Conservation (phyloP, 2,888 invertebrate species). For the Embidobia sp. region DNA sequence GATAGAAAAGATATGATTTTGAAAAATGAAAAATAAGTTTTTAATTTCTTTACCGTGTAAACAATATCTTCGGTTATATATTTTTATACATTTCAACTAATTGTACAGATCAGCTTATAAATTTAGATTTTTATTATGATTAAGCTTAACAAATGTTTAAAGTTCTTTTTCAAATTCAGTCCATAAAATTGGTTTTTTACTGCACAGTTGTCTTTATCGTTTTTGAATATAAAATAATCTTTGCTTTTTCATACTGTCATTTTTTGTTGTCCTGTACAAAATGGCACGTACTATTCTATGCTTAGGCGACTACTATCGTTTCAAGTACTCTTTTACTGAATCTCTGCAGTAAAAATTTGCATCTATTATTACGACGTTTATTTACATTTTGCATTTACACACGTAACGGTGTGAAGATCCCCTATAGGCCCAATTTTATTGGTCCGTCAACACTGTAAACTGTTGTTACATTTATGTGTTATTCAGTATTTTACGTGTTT, state of each 20-base stretch:
- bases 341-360: constrained; percentile 28
- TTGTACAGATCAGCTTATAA: no score
- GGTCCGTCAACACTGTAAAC: constrained; percentile 65
- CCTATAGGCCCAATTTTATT: constrained; percentile 74
- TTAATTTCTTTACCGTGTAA: no score
- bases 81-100: no score
- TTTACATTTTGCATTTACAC: constrained; percentile 60
- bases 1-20: constrained; percentile 10
- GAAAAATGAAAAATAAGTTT: no score
- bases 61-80: no score
- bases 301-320: constrained; percentile 67
- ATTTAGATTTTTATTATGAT: no score
- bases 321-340: constrained; percentile 75
- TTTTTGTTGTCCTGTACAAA: constrained; percentile 74
- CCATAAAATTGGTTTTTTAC: constrained; percentile 31
- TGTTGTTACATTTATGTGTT: background rate
- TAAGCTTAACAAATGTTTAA: no score
- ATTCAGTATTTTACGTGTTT: background rate
- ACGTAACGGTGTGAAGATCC: constrained; percentile 46
- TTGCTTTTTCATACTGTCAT: constrained; percentile 52
- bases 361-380: constrained; percentile 44
- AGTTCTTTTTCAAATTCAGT: constrained; percentile 51
- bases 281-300: constrained; percentile 80
- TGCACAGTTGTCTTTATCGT: constrained; percentile 37
- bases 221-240: constrained; percentile 54